These are phyloP conservation scores for Lamellibrachia columna DNA, from an alignment of 2,888 invertebrate species.

Conservation along the genomic window DNA sequence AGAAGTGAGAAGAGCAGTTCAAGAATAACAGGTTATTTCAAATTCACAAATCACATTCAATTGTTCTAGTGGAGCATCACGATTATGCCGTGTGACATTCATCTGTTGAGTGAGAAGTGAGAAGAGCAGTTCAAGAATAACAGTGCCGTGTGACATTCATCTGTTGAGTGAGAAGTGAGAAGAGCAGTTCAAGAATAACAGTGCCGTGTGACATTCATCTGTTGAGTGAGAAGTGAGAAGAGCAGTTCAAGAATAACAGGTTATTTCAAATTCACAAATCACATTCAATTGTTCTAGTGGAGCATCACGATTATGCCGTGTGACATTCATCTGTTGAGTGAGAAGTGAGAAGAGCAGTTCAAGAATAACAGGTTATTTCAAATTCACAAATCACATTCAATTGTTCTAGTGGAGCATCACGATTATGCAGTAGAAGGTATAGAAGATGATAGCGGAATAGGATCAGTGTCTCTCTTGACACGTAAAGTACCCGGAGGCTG, in stretches of 20 bases:
- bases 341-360: not conserved
- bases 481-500: too few species aligned
- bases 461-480: too few species aligned
- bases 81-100: not conserved
- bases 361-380: too few species aligned
- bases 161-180: not conserved
- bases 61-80: too few species aligned
- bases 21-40: too few species aligned
- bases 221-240: not conserved
- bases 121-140: not conserved
- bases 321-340: not conserved
- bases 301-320: not conserved
- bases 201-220: not conserved
- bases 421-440: too few species aligned
- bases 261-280: too few species aligned
- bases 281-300: too few species aligned
- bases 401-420: too few species aligned
- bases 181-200: not conserved
- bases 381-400: too few species aligned
- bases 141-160: not conserved
- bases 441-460: too few species aligned
- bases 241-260: not conserved
- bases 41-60: too few species aligned
- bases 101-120: not conserved
- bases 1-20: not conserved